Base-by-base conservation (phyloP, 1,140 invertebrate species). In the Tetramorium simillimum region DNA sequence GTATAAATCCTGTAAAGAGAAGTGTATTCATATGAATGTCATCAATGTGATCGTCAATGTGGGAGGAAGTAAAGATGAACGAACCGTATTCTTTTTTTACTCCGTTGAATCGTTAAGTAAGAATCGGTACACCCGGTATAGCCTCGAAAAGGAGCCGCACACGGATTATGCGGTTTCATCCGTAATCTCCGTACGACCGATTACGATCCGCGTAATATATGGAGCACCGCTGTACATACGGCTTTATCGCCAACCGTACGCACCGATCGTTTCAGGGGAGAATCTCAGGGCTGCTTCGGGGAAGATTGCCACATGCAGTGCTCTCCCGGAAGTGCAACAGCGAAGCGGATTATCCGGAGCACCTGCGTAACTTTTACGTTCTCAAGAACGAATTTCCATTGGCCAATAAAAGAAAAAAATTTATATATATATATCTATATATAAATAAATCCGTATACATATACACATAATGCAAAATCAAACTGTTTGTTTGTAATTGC, bases 141-240 rank as follows among this genome's bases (percentile, higher is more conserved):
- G 43, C 12, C 21, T 28, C 40, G 33, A 82, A 88, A 86, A 88
- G 58, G 63, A 70, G 84, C 76, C 86, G 75, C 43, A 21, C 46
- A 70, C 43, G 63, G 43, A 56, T 88, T 86, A 63, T 28, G 28
- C 81, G 58, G 21, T 81, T 40, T 72, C 43, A 60, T 33, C 67
- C 62, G 51, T 88, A 76, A 90, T 81, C 80, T 77, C 24, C 18
- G n/a, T 75, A 89, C 67, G 88, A 89, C 58, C 84, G 76, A 89
- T 88, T 91, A 91, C 88, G 86, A 89, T 88, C 84, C 78, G 33
- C 86, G 73, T 86, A 89, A 88, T 88, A 89, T 90, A 85, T 72
- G 77, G 53, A 88, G 21, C 65, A 89, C 37, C 69, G 80, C 69
- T 60, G 49, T 85, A 85, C 49, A 67, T 80, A 73, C n/a, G 33